These are phyloP conservation scores for Meteorus sp. DNA, from an alignment of 1,140 invertebrate species.

Conservation along the genomic window DNA sequence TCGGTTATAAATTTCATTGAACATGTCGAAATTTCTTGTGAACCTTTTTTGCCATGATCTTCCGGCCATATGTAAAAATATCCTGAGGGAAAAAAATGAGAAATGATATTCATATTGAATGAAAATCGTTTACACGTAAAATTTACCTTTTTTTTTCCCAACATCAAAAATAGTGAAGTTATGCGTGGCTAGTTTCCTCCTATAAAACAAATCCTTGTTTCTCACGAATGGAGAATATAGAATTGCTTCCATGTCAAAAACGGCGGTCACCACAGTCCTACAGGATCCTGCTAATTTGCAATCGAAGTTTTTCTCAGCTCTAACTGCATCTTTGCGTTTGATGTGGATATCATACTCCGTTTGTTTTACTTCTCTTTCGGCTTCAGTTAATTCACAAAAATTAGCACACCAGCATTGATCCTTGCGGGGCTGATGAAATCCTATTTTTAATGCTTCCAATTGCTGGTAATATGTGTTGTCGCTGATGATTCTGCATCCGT, in stretches of 20 bases:
- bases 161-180: slow-evolving; percentile 6
- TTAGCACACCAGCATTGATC: not conserved
- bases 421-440: not conserved
- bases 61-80: slow-evolving; percentile 7
- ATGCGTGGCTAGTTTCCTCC: not conserved
- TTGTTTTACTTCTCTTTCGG: not conserved
- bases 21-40: slow-evolving; percentile 13
- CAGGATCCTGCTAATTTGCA: not conserved
- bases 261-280: not conserved
- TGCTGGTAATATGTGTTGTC: not conserved
- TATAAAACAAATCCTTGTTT: slow-evolving; percentile 9
- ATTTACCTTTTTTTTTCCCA: not conserved
- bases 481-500: not conserved
- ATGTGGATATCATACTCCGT: slow-evolving; percentile 10
- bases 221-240: slow-evolving; percentile 6
- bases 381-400: not conserved
- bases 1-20: slow-evolving; percentile 5
- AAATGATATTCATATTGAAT: not conserved
- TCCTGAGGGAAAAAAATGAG: not conserved
- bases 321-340: not conserved
- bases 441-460: not conserved
- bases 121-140: slow-evolving; percentile 9
- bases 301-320: not conserved
- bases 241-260: slow-evolving; percentile 15
- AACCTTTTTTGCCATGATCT: slow-evolving; percentile 11